A percentile compares a stretch with the other conserved stretches of the same genome.
Evolutionary conservation across 2,797 vertebrate species (phyloP).

Genomic region (Oreochromis grahami): DNA sequence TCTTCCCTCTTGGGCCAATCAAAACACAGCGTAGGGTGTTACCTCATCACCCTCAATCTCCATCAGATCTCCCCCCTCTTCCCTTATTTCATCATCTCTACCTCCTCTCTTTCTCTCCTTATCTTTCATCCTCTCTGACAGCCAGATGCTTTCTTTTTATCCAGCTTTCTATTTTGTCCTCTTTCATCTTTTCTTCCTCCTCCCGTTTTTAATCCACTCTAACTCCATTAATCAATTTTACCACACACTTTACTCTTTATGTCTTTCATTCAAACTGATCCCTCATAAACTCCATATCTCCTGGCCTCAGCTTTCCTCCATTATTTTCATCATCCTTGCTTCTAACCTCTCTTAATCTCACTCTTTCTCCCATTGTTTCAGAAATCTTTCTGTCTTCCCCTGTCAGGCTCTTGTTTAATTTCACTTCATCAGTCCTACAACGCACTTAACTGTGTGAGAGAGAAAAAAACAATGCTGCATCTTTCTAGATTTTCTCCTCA

Average conservation of each 20-base stretch:
- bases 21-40: constrained; percentile 33
- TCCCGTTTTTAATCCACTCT: neutral
- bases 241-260: neutral
- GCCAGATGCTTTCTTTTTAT: neutral
- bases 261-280: neutral
- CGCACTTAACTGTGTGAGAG: neutral
- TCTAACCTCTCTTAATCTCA: neutral
- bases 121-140: neutral
- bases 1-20: constrained; percentile 35
- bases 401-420: neutral
- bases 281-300: neutral
- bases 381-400: neutral
- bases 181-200: constrained; percentile 9
- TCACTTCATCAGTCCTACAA: neutral
- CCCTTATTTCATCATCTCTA: constrained; percentile 25
- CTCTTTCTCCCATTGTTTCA: neutral
- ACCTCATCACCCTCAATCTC: constrained; percentile 42
- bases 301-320: neutral
- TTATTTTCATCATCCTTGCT: neutral
- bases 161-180: neutral
- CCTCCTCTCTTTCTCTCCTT: neutral
- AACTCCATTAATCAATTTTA: neutral
- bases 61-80: constrained; percentile 18
- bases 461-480: neutral
- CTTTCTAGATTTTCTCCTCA: neutral